Evolutionary conservation across 1,140 invertebrate genomes (phyloP), one percentile per base, ranked within the genome.

Genomic region (Bradysia coprophila): DNA sequence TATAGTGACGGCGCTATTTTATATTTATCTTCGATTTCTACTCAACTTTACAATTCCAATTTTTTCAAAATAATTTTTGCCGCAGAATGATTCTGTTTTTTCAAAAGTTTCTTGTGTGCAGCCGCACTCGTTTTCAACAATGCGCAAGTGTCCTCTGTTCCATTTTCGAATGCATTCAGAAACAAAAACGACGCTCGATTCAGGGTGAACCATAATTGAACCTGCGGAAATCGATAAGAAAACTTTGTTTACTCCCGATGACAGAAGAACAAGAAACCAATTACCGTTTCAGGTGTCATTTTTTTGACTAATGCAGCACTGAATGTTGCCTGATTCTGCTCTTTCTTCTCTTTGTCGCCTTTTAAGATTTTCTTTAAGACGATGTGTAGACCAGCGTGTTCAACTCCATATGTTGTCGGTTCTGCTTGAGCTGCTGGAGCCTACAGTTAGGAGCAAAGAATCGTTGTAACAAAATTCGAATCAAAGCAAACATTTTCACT

Each of bases 361-460:
- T 71, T 64, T 15, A 86, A 72, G 13, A 91, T 60, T 59, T 86
- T 85, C 49, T 90, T 90, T 3, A 90, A 54, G 24, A 76, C 72
- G 66, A 81, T 72, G 57, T 89, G 83, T 43, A 86, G 65, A 11
- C 80, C 84, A 0, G 79, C 59, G 58, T 88, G 73, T 63, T 91
- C 86, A n/a, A 90, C 66, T 8, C 73, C 73, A 8, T 68, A 56
- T 13, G 65, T 51, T 37, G n/a, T n/a, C n/a, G n/a, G n/a, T n/a
- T n/a, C n/a, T n/a, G n/a, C n/a, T n/a, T n/a, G n/a, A n/a, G n/a
- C n/a, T n/a, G n/a, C n/a, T n/a, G n/a, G n/a, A n/a, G n/a, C n/a
- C n/a, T n/a, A n/a, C n/a, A n/a, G n/a, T n/a, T n/a, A n/a, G n/a
- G n/a, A n/a, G n/a, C n/a, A n/a, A n/a, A n/a, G n/a, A n/a, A n/a